Percentiles rank a stretch among this genome's conserved stretches.
phyloP scores from a whole-genome alignment of 35 echinoderm and acorn worm genomes.

The Stichopus chloronotus region DNA sequence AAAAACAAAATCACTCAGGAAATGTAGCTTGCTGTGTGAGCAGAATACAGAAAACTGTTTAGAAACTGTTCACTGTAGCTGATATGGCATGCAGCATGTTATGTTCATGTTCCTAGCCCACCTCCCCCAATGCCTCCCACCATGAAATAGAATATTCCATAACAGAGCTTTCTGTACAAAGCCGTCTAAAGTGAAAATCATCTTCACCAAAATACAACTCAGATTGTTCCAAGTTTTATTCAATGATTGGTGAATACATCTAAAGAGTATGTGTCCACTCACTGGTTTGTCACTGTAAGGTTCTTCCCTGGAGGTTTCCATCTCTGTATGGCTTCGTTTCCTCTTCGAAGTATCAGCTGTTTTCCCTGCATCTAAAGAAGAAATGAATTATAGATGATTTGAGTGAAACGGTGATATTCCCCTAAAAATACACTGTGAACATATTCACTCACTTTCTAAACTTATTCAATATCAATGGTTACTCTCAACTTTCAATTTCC shows the following conservation, averaged over 20 bases:
- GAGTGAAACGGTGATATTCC: not conserved
- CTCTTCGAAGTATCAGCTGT: constrained; percentile 30
- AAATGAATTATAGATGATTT: not conserved
- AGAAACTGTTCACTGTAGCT: too few relatives aligned
- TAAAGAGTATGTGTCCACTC: not conserved
- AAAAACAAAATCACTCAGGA: not conserved
- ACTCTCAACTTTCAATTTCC: not conserved
- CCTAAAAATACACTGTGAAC: not conserved
- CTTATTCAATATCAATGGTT: not conserved
- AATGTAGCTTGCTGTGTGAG: too few relatives aligned
- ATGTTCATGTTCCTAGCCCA: too few relatives aligned
- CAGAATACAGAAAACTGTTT: too few relatives aligned
- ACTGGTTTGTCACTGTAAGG: not conserved
- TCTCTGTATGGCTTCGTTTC: constrained; percentile 25
- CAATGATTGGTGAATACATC: too few relatives aligned
- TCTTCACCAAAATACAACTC: too few relatives aligned
- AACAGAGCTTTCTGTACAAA: too few relatives aligned
- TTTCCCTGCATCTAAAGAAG: not conserved
- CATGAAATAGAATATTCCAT: too few relatives aligned
- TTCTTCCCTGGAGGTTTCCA: not conserved
- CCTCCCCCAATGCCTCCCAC: too few relatives aligned
- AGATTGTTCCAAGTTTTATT: too few relatives aligned
- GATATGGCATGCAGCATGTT: too few relatives aligned
- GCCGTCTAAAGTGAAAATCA: not conserved
- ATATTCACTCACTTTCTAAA: not conserved